Evolutionary conservation across 2,888 invertebrate species (phyloP).

Genomic region (Lasius platythorax): DNA sequence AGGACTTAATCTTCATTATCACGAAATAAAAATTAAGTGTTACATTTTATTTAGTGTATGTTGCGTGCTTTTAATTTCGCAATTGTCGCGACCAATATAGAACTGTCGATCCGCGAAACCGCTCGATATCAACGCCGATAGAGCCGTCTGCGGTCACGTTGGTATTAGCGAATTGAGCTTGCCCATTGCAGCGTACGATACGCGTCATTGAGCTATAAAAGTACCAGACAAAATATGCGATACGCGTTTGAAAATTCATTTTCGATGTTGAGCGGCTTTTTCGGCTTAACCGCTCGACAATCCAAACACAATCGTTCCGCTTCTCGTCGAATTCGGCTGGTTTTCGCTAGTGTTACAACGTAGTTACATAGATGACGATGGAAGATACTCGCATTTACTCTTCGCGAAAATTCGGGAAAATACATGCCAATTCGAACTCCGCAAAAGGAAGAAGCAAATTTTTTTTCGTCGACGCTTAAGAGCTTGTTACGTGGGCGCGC

Average conservation of each 20-base stretch:
- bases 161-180: constrained; percentile 74
- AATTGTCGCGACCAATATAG: constrained; percentile 61
- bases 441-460: background rate
- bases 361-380: background rate
- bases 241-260: constrained; percentile 61
- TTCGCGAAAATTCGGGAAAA: constrained; percentile 38
- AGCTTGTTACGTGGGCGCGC: background rate
- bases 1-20: background rate
- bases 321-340: constrained; percentile 28
- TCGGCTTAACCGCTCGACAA: constrained; percentile 57
- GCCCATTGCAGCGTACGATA: constrained; percentile 45
- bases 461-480: constrained; percentile 13
- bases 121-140: constrained; percentile 66
- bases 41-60: constrained; percentile 62
- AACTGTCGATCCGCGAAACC: constrained; percentile 73
- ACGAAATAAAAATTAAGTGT: constrained; percentile 43
- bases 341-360: constrained; percentile 40
- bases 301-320: constrained; percentile 49
- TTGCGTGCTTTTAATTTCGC: constrained; percentile 69
- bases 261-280: constrained; percentile 63
- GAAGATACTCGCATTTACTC: constrained; percentile 43
- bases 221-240: constrained; percentile 51
- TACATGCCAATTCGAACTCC: background rate
- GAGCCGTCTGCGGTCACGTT: constrained; percentile 72
- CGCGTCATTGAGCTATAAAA: constrained; percentile 67